These are phyloP conservation scores for Lepidocyrtoides sp. DNA, from an alignment of 2,888 invertebrate species.

Conservation along the genomic window DNA sequence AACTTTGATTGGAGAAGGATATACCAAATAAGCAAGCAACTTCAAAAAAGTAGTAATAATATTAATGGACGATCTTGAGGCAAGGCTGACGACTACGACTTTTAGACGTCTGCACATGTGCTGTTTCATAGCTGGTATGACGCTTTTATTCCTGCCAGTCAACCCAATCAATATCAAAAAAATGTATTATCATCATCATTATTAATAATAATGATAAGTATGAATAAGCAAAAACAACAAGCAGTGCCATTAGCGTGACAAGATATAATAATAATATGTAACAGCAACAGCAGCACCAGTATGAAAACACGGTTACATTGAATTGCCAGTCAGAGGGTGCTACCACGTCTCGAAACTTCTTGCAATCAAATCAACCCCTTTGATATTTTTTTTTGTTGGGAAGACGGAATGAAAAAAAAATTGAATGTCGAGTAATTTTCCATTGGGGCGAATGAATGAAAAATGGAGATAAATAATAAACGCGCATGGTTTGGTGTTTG, in stretches of 20 bases:
- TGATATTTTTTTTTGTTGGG: too few relatives aligned
- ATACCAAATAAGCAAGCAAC: slow-evolving; percentile 1
- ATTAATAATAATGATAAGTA: neutral
- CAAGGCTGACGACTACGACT: slow-evolving; percentile 50
- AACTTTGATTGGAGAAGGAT: too few relatives aligned
- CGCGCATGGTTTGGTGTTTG: neutral
- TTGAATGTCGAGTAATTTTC: slow-evolving; percentile 55
- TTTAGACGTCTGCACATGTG: slow-evolving; percentile 43
- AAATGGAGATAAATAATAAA: neutral
- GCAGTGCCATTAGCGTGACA: neutral
- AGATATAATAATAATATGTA: too few relatives aligned
- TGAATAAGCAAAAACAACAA: slow-evolving; percentile 4
- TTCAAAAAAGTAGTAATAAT: slow-evolving; percentile 25
- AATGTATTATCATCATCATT: too few relatives aligned
- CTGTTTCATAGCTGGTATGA: neutral
- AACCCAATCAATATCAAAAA: slow-evolving; percentile 40
- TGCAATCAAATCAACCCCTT: neutral
- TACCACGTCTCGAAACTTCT: neutral
- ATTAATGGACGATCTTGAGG: slow-evolving; percentile 57
- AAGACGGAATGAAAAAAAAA: neutral
- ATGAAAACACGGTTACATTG: slow-evolving; percentile 11
- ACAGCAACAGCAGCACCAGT: neutral
- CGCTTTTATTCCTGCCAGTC: slow-evolving; percentile 30
- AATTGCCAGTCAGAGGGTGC: slow-evolving; percentile 18
- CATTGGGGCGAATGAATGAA: slow-evolving; percentile 43